Base-by-base conservation (phyloP, 2,888 invertebrate species). In the Drosophila histrio region DNA sequence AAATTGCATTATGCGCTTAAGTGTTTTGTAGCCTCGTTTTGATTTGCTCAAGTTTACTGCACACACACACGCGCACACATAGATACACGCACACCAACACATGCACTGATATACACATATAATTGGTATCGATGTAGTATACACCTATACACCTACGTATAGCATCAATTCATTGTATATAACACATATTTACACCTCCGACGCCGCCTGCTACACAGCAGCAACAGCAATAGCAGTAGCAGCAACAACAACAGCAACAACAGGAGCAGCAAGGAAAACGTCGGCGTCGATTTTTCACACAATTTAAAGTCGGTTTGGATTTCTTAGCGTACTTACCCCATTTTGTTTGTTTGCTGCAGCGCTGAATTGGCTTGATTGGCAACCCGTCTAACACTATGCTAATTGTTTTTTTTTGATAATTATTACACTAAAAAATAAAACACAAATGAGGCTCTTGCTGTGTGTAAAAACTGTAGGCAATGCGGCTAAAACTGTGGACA, bases 1-100 rank as follows among this genome's bases (percentile, higher is more conserved):
- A 85, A 85, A 85, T 85, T 87, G 84, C 87, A 85, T 85, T 85
- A 85, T 79, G 82, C 75, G 81, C 87, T 77, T 84, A 87, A 81
- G 69, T 75, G 77, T 70, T 83, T 75, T 72, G 69, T 68, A 68
- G 73, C 77, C 74, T 77, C 81, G 84, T 80, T 80, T 86, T 83
- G 86, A 70, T 83, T 83, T 72, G 67, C 78, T 73, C 82, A 70
- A 71, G 83, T 80, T 83, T 78, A 73, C 78, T 72, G 76, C 77
- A 75, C 58, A 66, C 57, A 65, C 62, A 56, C 61, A 57, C 56
- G 49, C 58, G 56, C 41, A 59, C 26, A 15, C 13, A 44, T 17
- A 44, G 26, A 17, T 2, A 7, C 53, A 63, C 57, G 49, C 65
- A 56, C 47, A 58, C 28, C 62, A 38, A 22, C 30, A 41, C 54